Evolutionary conservation across 2,888 invertebrate genomes (phyloP), one percentile per base, ranked within the genome.

Genomic region (Macaria notata): DNA sequence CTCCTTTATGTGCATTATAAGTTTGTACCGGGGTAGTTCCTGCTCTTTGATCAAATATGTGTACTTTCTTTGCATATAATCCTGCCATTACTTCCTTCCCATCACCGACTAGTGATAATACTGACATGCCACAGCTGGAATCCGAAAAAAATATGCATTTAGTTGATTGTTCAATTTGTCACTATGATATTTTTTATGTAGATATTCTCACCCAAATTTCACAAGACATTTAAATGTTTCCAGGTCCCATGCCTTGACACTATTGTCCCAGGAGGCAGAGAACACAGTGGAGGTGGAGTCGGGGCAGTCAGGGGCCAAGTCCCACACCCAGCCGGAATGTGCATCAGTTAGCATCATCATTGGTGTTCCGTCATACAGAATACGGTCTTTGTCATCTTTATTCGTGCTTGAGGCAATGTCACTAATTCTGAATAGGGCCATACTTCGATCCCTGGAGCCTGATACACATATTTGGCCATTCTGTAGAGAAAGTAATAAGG

Each of bases 321-420:
- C 93, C 94, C 94, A 94, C 7, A 94, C 93, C 94, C 94, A 94
- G 44, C 94, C 94, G 0, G 87, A 79, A 65, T 94, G 94, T 2
- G 94, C 93, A 69, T 88, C 85, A 50, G 81, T 76, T 44, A 76
- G 31, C 54, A 59, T 59, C 41, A 48, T 59, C n/a, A 54, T 36
- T 36, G 59, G 59, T 38, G 31, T 59, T 2, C 29, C 54, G 4
- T 45, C 46, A 29, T 36, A 48, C 29, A 41, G n/a, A 30, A 54
- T 9, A 4, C 38, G 9, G 6, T 47, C 30, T 4, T 29, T 42
- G n/a, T 43, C 29, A 39, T 29, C 38, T 0, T 29, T 9, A 45
- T 4, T 4, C 29, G 31, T 19, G 29, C 9, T 36, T 19, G 48
- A 30, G 6, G 19, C 51, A 9, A 85, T 75, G 31, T 85, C 82